Evolutionary conservation across 2,797 vertebrate species (phyloP), one percentile per base, ranked within the genome.

Genomic region (Buceros bicornis): DNA sequence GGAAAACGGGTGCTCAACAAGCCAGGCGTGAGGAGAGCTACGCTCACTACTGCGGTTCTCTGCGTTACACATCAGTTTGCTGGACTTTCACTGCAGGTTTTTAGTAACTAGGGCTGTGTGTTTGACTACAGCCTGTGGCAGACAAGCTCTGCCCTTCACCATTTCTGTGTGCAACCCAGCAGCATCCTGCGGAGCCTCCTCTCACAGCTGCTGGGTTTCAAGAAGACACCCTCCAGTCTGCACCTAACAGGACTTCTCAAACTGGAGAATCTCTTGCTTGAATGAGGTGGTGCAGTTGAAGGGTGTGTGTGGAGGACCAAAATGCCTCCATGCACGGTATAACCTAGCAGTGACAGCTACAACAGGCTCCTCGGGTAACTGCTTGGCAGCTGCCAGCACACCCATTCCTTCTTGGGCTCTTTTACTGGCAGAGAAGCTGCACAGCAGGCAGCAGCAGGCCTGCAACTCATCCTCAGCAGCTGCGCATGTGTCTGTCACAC

Each of bases 241-340:
- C 5, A 6, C 35, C 73, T 62, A 50, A 5, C 16, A 7, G 50
- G 42, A 25, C 56, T 53, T 62, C n/a, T 35, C 0, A 17, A 70
- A 10, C 45, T 31, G 37, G 31, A 42, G 50, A 35, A 40, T 10
- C 78, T 33, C 51, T 10, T 3, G 3, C 47, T 11, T 33, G 53
- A 66, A 61, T 3, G 66, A 62, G 21, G 61, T 6, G 35, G 25
- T 0, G 1, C 29, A 20, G 76, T 12, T 0, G 2, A 56, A 50
- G n/a, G 40, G 50, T 2, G 18, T 6, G 28, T 2, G 0, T 8
- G 69, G 13, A 64, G 56, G 43, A 84, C 42, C 16, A 5, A 42
- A 47, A n/a, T 1, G 18, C 37, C 56, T 45, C 43, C 21, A 69
- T 4, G 1, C 50, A 16, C 56, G 8, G n/a, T 5, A 15, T 10